Evolutionary conservation across 2,888 invertebrate genomes (phyloP).

Genomic region (Brachylomia viminalis): DNA sequence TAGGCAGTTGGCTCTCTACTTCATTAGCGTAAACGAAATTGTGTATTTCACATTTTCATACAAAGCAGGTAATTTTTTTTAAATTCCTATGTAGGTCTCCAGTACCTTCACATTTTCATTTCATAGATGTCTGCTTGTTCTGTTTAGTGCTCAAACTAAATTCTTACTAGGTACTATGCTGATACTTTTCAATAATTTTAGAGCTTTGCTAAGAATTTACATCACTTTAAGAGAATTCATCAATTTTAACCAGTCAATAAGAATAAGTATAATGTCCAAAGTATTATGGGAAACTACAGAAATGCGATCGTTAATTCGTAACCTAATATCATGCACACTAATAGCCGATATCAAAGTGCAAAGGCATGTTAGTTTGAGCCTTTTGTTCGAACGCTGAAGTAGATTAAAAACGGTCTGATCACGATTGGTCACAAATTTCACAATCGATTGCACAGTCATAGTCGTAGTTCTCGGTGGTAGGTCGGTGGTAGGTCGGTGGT

Average conservation of each 20-base stretch:
- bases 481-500: conserved; percentile 39
- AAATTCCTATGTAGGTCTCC: background rate
- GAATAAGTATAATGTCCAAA: conserved; percentile 5
- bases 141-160: background rate
- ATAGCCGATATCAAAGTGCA: conserved; percentile 55
- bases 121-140: background rate
- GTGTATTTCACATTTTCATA: background rate
- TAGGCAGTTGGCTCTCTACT: background rate
- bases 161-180: background rate
- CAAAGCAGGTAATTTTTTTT: background rate
- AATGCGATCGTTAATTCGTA: conserved; percentile 24
- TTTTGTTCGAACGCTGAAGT: conserved; percentile 61
- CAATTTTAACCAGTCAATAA: background rate
- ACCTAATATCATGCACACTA: conserved; percentile 41
- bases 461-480: conserved; percentile 61
- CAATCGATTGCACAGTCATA: conserved; percentile 81
- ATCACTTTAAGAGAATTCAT: background rate
- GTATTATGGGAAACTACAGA: conserved; percentile 2
- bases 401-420: conserved; percentile 66
- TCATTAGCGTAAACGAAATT: background rate
- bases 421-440: conserved; percentile 80
- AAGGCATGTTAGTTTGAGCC: conserved; percentile 57
- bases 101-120: background rate
- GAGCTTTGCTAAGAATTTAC: background rate
- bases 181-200: background rate